Evolutionary conservation across 2,113 vertebrate species (phyloP), one percentile per base, ranked within the genome.

Genomic region (Gadus chalcogrammus): DNA sequence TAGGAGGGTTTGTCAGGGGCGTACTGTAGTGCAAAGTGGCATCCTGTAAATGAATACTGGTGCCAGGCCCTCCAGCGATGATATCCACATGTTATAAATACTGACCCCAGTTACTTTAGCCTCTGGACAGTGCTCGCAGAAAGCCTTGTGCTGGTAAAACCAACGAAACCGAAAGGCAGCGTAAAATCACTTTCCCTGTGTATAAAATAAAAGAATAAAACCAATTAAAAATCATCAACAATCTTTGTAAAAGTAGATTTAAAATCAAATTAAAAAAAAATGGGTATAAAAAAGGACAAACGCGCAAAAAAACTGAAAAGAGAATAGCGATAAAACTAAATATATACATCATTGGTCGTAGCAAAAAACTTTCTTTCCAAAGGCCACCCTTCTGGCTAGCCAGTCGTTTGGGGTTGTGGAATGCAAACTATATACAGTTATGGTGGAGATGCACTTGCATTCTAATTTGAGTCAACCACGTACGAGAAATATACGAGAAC

Each of bases 1-100:
- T 4, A 0, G 53, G 16, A 22, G 15, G 13, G 67, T 27, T 58
- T 55, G 28, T 35, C 24, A 0, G 65, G 24, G 74, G 52, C 9
- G 68, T 68, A 73, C 65, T 73, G 69, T 77, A 88, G 84, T 88
- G 85, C 83, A 85, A 88, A 76, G 75, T 77, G 80, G 73, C 52
- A 22, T 66, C 48, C 31, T 60, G 66, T 72, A 60, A 13, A 82
- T 48, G 4, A 77, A 22, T 68, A 77, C 60, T 66, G 70, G 58
- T 74, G 75, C 59, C 65, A 61, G 71, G 71, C 24, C 76, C 58
- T 78, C 60, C 68, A 9, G 66, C 22, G 68, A 68, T 28, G 68
- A 66, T 15, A 48, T 72, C 17, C 52, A 52, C 20, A 67, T 74
- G 56, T 70, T 61, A 1, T 65, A 71, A 72, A 81, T 67, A 82